Conservation (phyloP, 1,140 invertebrate species). For the Melitaea cinxia region DNA sequence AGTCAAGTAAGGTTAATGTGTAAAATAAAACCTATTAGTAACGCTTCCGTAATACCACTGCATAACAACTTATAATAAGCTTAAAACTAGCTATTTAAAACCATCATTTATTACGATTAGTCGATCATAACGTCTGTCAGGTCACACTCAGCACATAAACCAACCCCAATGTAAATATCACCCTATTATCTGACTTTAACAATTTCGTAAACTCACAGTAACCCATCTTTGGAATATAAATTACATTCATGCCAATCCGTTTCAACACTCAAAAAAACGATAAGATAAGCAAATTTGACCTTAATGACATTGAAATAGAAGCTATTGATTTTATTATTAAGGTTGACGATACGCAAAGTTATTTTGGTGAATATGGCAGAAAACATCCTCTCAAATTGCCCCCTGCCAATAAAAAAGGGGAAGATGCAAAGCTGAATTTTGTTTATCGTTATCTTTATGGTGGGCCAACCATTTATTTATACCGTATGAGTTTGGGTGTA, state of each 20-base stretch:
- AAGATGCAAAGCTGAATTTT: slow-evolving; percentile 73
- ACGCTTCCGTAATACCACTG: slow-evolving; percentile 15
- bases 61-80: slow-evolving; percentile 28
- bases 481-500: slow-evolving; percentile 64
- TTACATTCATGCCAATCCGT: slow-evolving; percentile 49
- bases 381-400: slow-evolving; percentile 75
- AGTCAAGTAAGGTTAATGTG: too few relatives aligned
- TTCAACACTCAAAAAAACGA: slow-evolving; percentile 31
- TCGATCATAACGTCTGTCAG: slow-evolving; percentile 59
- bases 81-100: slow-evolving; percentile 21
- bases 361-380: slow-evolving; percentile 56
- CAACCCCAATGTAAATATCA: slow-evolving; percentile 73
- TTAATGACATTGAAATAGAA: slow-evolving; percentile 19
- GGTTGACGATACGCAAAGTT: slow-evolving; percentile 27
- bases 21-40: neutral
- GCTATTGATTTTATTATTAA: slow-evolving; percentile 20
- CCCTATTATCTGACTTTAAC: slow-evolving; percentile 78
- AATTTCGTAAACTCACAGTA: slow-evolving; percentile 77
- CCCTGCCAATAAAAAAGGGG: slow-evolving; percentile 78
- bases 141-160: slow-evolving; percentile 60
- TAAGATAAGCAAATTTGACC: slow-evolving; percentile 2
- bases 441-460: slow-evolving; percentile 80
- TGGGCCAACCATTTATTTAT: slow-evolving; percentile 71
- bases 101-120: slow-evolving; percentile 61
- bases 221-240: slow-evolving; percentile 76